These are phyloP conservation scores for Chamaetylas fuelleborni DNA, from an alignment of 2,113 vertebrate genomes.

Conservation along the genomic window DNA sequence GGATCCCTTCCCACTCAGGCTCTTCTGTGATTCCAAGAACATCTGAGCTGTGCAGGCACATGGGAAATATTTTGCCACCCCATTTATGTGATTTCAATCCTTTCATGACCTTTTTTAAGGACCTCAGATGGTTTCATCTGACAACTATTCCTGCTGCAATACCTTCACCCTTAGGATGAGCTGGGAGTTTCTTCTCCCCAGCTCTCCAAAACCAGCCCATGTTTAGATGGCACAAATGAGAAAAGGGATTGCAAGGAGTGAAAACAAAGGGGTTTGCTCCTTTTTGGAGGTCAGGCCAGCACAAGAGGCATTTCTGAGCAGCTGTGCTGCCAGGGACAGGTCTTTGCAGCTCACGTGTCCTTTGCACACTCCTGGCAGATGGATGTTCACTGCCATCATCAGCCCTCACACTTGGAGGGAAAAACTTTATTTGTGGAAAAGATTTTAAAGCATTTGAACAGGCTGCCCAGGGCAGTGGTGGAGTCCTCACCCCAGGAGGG, in stretches of 20 bases:
- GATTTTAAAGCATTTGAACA: background rate
- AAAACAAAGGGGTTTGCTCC: background rate
- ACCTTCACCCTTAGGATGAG: background rate
- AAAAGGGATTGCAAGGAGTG: background rate
- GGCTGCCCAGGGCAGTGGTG: background rate
- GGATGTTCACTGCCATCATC: background rate
- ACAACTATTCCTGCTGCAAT: background rate
- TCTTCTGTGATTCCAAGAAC: background rate
- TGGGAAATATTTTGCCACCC: background rate
- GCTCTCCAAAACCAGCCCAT: background rate
- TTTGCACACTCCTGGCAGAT: background rate
- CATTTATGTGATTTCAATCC: background rate
- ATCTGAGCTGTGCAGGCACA: rapidly evolving
- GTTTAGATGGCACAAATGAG: background rate
- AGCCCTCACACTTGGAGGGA: background rate
- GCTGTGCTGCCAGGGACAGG: rapidly evolving
- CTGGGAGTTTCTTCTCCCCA: background rate
- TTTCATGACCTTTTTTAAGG: background rate
- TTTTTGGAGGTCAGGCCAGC: background rate
- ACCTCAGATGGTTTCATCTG: background rate
- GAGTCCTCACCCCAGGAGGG: too few relatives aligned
- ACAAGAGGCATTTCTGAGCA: background rate
- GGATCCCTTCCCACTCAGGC: background rate
- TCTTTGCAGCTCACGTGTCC: rapidly evolving
- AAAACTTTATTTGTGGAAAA: background rate